phyloP scores from a whole-genome alignment of 2,797 vertebrate species.

The Squalus acanthias region DNA sequence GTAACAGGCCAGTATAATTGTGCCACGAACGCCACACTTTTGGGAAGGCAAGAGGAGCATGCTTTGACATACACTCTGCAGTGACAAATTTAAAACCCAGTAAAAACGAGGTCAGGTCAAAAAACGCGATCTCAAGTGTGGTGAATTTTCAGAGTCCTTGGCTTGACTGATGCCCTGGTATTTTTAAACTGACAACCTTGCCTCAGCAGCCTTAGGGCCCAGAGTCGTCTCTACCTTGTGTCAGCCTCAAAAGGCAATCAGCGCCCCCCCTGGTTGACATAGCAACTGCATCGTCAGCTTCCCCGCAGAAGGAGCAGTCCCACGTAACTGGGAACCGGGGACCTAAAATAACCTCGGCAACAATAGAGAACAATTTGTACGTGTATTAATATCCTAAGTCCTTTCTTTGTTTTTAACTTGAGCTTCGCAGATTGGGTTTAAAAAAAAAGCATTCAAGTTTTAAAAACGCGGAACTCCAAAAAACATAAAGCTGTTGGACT shows the following conservation, averaged over 20 bases:
- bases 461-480: background rate
- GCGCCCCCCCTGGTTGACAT: background rate
- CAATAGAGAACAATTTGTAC: background rate
- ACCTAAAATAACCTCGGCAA: background rate
- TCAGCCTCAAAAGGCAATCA: background rate
- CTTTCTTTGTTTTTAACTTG: background rate
- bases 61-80: background rate
- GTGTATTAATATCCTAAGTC: background rate
- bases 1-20: background rate
- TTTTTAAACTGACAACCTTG: background rate
- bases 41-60: background rate
- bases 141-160: constrained; percentile 19
- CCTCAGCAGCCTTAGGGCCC: background rate
- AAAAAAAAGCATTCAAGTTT: background rate
- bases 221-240: background rate
- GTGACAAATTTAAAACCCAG: background rate
- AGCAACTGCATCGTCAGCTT: background rate
- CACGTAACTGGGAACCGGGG: background rate
- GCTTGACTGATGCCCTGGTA: constrained; percentile 19
- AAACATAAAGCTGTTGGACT: no score
- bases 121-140: background rate
- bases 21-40: background rate
- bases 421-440: background rate
- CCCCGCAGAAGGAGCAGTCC: background rate
- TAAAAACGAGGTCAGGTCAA: background rate